Base-by-base conservation (phyloP, 2,113 vertebrate species). In the Psittacus erithacus region DNA sequence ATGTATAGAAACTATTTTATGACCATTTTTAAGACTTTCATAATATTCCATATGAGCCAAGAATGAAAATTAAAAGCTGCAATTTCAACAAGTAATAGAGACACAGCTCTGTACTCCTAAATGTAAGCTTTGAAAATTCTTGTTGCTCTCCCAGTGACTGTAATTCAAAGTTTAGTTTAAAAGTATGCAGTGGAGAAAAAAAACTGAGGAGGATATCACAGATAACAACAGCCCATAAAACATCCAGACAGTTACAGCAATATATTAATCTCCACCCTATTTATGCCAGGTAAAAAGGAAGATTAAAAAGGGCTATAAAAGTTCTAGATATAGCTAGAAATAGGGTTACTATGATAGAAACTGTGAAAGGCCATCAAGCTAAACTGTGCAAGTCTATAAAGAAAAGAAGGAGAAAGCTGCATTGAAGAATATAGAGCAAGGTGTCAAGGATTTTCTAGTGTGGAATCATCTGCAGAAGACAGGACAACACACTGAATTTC, bases 391-490 rank as follows among this genome's bases (percentile, higher is more conserved):
- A 52, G 19, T 11, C 18, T 17, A 14, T 10, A 9, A 38, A 49
- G 39, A 53, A 8, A 43, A 31, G 38, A 44, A 11, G 13, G n/a
- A 60, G 11, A 44, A 33, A 31, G 41, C 47, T 44, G n/a, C 6
- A 9, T 4, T 33, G 46, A 12, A 6, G 23, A 64, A 27, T 2
- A 29, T 9, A 49, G 24, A 55, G 43, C n/a, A 53, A 23, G 7
- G 17, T 5, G 28, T n/a, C 1, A 1, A 3, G 13, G 38, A 59
- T 20, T 13, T 43, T 22, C 52, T 35, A 23, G 10, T 6, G 1
- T 7, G 28, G 50, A 84, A 16, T 25, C 35, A 18, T 25, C 57
- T 38, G 28, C 3, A 15, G 59, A 29, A 33, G 16, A 31, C 29
- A 24, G 29, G 33, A 64, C 19, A 11, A 44, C 9, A 27, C 7